Evolutionary conservation across 2,888 invertebrate genomes (phyloP), one percentile per base, ranked within the genome.

Genomic region (Zygaena filipendulae): DNA sequence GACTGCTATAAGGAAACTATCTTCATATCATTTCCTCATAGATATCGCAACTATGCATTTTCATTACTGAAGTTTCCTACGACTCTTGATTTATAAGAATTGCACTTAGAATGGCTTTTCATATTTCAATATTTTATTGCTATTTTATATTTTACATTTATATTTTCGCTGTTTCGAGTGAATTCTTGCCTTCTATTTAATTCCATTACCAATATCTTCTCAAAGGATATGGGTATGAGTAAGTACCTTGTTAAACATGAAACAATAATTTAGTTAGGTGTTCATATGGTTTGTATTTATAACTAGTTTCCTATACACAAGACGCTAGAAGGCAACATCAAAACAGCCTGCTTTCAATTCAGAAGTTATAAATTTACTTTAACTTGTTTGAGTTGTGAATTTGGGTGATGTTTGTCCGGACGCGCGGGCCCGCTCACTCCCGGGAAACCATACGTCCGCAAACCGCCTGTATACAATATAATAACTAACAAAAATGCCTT

Each of bases 281-380:
- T n/a, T n/a, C n/a, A n/a, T n/a, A n/a, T n/a, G n/a, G n/a, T n/a
- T n/a, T n/a, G 27, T 23, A 28, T 21, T n/a, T 3, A 25, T 23
- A 19, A 21, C 24, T 24, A 12, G n/a, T 22, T 28, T 30, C 29
- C 19, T 25, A 29, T 32, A 30, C 42, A 36, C 43, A 43, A 47
- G 45, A 44, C 49, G 52, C n/a, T n/a, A n/a, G n/a, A n/a, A n/a
- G n/a, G n/a, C n/a, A n/a, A n/a, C n/a, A n/a, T n/a, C n/a, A n/a
- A 54, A 58, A 51, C 62, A 58, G 60, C 44, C 51, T 47, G 59
- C 53, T 54, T 55, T 52, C 55, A 59, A 67, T 61, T 54, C 59
- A 58, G 64, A 72, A 74, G 63, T 72, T 74, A 71, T 74, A 69
- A 72, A 74, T 75, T 74, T 71, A 58, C 62, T 60, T 70, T 66